These are phyloP conservation scores for Tipula vernalis DNA, from an alignment of 2,888 invertebrate genomes.

Conservation along the genomic window DNA sequence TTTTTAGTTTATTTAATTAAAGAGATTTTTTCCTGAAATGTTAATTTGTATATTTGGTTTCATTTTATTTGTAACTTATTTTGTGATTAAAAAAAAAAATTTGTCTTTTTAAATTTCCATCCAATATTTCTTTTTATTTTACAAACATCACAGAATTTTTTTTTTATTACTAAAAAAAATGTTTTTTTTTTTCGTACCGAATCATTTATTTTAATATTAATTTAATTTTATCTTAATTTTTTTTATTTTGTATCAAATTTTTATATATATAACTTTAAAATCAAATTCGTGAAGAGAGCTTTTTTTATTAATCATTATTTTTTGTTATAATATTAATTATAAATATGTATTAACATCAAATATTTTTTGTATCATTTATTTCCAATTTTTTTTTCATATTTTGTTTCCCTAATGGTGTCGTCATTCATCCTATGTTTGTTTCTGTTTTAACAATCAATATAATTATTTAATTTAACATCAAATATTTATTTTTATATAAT, in stretches of 20 bases:
- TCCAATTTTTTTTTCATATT: background rate
- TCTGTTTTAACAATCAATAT: background rate
- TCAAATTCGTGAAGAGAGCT: constrained; percentile 10
- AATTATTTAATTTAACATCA: background rate
- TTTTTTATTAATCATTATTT: background rate
- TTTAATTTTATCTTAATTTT: background rate
- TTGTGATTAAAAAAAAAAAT: background rate
- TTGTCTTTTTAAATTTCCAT: background rate
- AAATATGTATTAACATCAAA: background rate
- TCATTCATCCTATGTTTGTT: background rate
- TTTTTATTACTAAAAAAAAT: background rate
- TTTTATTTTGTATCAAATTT: background rate
- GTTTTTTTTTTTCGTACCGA: background rate
- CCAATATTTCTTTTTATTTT: background rate
- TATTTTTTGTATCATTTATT: background rate
- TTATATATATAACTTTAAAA: background rate
- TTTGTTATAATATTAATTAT: background rate
- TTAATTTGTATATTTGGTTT: constrained; percentile 7
- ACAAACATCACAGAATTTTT: background rate
- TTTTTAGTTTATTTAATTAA: constrained; percentile 5
- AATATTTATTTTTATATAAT: background rate
- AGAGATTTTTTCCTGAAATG: constrained; percentile 6
- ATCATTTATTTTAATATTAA: background rate
- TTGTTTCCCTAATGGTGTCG: constrained; percentile 6
- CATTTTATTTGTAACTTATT: background rate